Conservation (phyloP, 2,113 vertebrate species). For the Desmodus rotundus region DNA sequence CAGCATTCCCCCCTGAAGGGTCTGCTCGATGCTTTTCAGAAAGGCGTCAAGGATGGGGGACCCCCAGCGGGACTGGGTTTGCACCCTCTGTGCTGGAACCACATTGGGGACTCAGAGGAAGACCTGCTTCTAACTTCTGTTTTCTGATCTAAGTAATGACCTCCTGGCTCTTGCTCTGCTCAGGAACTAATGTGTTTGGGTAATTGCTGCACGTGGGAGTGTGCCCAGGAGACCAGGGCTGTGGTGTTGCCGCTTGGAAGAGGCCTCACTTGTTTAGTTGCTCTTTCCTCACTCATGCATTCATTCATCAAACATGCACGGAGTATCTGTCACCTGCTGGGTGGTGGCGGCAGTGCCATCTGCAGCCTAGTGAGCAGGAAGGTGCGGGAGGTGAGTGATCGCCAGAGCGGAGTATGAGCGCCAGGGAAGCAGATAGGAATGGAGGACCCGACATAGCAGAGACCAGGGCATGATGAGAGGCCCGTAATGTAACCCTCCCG, state of each 20-base stretch:
- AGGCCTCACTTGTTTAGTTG: background rate
- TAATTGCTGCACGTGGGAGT: background rate
- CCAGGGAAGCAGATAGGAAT: background rate
- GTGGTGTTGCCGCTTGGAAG: background rate
- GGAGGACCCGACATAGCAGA: background rate
- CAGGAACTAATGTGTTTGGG: background rate
- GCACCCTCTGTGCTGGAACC: background rate
- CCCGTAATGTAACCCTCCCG: too few relatives aligned
- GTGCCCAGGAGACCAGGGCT: background rate
- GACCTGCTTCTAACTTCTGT: background rate
- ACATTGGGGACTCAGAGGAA: background rate
- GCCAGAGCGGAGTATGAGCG: background rate
- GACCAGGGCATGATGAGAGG: accelerated
- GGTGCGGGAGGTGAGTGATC: background rate
- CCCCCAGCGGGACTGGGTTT: background rate
- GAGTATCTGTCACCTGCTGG: background rate
- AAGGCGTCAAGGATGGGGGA: background rate
- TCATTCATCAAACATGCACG: background rate
- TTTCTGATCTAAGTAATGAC: background rate
- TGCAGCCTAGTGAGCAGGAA: background rate
- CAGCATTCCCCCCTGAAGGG: background rate
- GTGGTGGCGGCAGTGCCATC: too few relatives aligned
- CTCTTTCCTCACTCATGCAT: background rate
- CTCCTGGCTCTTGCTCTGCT: background rate
- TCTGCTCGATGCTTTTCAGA: background rate